phyloP scores from a whole-genome alignment of 2,797 vertebrate genomes.

The Coreius guichenoti region DNA sequence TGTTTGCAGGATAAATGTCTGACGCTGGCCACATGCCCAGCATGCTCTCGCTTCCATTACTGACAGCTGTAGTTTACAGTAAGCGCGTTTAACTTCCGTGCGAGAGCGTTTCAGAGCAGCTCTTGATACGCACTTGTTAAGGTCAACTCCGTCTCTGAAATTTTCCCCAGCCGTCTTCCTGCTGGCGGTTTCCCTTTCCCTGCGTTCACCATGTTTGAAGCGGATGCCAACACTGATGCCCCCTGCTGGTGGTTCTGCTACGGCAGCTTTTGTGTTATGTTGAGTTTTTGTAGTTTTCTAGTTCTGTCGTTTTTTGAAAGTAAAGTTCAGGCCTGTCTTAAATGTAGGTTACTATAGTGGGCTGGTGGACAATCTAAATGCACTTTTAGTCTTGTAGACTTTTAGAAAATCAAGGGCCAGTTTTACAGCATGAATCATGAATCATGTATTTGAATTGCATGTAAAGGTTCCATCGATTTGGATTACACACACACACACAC shows the following conservation, averaged over 20 bases:
- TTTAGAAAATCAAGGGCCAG: not conserved
- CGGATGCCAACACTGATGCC: constrained; percentile 1
- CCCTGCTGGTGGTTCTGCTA: not conserved
- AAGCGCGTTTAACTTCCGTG: not conserved
- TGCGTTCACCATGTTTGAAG: not conserved
- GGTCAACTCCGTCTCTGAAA: constrained; percentile 63
- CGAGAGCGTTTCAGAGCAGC: not conserved
- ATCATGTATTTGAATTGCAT: not conserved
- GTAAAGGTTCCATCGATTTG: not conserved
- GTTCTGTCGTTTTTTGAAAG: not conserved
- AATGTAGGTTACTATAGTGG: not conserved
- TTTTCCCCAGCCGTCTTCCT: constrained; percentile 26
- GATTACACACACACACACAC: too few relatives aligned
- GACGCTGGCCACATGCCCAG: constrained; percentile 24
- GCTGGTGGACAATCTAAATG: not conserved
- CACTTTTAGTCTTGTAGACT: not conserved
- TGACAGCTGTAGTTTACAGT: not conserved
- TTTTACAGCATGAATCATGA: not conserved
- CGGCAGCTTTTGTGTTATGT: not conserved
- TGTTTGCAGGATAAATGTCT: constrained; percentile 68
- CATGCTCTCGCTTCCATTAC: not conserved
- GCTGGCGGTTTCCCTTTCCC: not conserved
- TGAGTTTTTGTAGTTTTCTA: not conserved
- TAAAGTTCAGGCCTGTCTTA: not conserved
- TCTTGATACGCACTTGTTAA: constrained; percentile 3